Conservation (phyloP, 2,797 vertebrate genomes). For the Molossus molossus region DNA sequence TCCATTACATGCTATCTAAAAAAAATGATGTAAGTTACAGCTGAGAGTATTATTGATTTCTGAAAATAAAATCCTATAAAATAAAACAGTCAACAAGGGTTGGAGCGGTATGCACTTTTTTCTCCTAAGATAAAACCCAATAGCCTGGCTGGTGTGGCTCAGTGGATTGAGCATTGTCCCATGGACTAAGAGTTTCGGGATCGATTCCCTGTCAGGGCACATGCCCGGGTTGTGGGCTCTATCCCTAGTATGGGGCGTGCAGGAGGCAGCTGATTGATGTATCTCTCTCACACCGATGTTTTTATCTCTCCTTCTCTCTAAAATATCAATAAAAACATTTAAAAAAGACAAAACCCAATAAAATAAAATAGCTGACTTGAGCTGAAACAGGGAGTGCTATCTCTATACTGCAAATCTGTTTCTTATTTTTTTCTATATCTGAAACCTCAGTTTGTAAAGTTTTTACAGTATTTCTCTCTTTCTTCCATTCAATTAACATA, state of each 20-base stretch:
- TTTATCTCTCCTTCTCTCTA: too few species aligned
- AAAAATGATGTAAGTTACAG: slow-evolving; percentile 81
- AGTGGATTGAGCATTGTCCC: too few species aligned
- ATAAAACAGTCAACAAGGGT: slow-evolving; percentile 75
- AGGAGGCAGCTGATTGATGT: too few species aligned
- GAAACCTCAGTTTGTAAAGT: slow-evolving; percentile 83
- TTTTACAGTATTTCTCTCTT: slow-evolving; percentile 38
- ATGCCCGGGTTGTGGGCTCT: too few species aligned
- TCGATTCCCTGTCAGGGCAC: too few species aligned
- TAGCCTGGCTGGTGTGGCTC: slow-evolving; percentile 17
- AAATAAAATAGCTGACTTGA: slow-evolving; percentile 85
- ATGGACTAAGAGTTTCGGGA: too few species aligned
- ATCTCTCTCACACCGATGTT: too few species aligned
- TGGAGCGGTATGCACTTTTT: slow-evolving; percentile 77
- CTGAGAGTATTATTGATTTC: slow-evolving; percentile 70
- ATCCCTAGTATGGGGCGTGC: too few species aligned
- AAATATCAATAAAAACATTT: too few species aligned
- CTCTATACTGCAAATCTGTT: slow-evolving; percentile 84
- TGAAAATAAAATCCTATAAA: slow-evolving; percentile 79
- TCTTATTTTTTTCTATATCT: slow-evolving; percentile 81
- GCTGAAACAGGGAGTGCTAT: slow-evolving; percentile 84
- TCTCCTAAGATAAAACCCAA: slow-evolving; percentile 86
- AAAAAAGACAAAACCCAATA: slow-evolving; percentile 85
- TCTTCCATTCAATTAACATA: background rate
- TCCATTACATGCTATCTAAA: slow-evolving; percentile 69